Base-by-base conservation (phyloP, 2,797 vertebrate species). In the Falco berigora region DNA sequence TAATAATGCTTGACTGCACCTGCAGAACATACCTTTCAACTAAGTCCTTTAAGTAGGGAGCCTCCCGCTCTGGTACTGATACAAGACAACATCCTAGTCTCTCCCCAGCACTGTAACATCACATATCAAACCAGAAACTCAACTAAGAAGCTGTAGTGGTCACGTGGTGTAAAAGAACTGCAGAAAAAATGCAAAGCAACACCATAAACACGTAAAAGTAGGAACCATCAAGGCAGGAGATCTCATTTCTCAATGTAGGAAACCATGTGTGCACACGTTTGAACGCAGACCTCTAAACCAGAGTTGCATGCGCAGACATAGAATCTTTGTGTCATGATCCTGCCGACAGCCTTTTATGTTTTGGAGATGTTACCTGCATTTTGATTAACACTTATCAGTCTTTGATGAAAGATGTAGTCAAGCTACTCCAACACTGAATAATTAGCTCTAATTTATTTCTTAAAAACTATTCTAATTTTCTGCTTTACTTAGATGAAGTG, bases 361-460 rank as follows among this genome's bases (percentile, higher is more conserved):
- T 66, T 50, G 34, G 64, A 81, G 86, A 88, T n/a, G 34, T 16
- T 88, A 88, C 25, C 52, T 80, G 30, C 81, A 90, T 90, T 92
- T 82, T 88, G 75, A 94, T 72, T 88, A 95, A 83, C 9, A 78
- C 6, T 30, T 72, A 71, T 77, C 64, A 77, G 59, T 28, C 74
- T 92, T 28, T 67, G 62, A 86, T 5, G 36, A 78, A 94, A 86
- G n/a, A 75, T 18, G 11, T 18, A 94, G 87, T 80, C 87, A 91
- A 78, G 47, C 55, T 90, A 84, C 40, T 85, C 67, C 75, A 94
- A 69, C 74, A 85, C 27, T 44, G 52, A 91, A 77, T 91, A 86
- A 85, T 82, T 91, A 53, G 10, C 30, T 83, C 46, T 87, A 49
- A 76, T 87, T 89, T 89, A 86, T 84, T 89, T 52, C 74, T 76